Percentiles rank a stretch among this genome's conserved stretches.
These are phyloP conservation scores for Dysmachus trigonus DNA, from an alignment of 2,888 invertebrate species.

Conservation along the genomic window DNA sequence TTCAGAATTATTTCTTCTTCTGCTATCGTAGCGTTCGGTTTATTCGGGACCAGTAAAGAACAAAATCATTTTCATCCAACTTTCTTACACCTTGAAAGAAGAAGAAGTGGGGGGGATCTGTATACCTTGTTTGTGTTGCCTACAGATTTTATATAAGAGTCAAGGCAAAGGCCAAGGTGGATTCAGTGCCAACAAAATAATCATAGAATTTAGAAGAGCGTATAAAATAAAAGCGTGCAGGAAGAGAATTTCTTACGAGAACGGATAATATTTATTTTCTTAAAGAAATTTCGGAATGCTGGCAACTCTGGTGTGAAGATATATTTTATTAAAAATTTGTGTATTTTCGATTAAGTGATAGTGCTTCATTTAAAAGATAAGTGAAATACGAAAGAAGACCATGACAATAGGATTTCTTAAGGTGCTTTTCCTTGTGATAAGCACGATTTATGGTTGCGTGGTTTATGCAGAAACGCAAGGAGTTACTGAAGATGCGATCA, in stretches of 20 bases:
- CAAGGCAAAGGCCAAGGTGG: constrained; percentile 51
- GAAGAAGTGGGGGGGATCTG: neutral
- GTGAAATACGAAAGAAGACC: neutral
- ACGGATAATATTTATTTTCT: neutral
- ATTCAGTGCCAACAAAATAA: constrained; percentile 49
- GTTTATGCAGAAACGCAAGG: neutral
- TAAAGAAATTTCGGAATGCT: neutral
- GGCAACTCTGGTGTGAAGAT: neutral
- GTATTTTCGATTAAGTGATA: neutral
- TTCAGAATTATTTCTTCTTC: neutral
- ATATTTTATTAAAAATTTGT: neutral
- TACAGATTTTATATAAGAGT: constrained; percentile 51
- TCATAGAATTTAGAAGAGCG: neutral
- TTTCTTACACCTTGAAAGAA: neutral
- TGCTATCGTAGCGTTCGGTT: neutral
- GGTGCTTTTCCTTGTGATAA: neutral
- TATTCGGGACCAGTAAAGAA: constrained; percentile 1
- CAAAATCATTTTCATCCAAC: neutral
- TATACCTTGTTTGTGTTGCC: neutral
- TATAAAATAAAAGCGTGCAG: neutral
- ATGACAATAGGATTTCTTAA: neutral
- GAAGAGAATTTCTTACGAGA: neutral
- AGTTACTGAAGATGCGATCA: constrained; percentile 34
- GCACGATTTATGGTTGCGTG: neutral
- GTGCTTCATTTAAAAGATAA: neutral